Evolutionary conservation across 2,888 invertebrate genomes (phyloP).

Genomic region (Synanthedon tipuliformis): DNA sequence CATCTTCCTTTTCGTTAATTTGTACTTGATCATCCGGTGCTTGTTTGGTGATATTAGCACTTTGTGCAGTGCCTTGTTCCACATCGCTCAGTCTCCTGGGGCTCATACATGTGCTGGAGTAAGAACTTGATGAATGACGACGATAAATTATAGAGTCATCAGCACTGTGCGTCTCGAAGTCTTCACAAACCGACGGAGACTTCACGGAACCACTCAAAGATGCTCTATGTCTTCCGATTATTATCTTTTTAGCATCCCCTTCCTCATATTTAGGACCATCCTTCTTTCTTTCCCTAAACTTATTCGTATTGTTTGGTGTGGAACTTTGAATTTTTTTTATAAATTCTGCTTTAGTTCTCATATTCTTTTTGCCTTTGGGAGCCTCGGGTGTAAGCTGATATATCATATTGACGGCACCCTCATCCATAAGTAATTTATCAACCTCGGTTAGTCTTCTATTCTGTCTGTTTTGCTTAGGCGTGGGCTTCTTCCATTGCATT

Average conservation of each 20-base stretch:
- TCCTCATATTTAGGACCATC: slow-evolving; percentile 39
- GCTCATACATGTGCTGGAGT: slow-evolving; percentile 78
- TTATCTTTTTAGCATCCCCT: slow-evolving; percentile 42
- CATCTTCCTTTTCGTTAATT: slow-evolving; percentile 7
- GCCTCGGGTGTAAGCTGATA: slow-evolving; percentile 78
- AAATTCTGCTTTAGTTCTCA: slow-evolving; percentile 69
- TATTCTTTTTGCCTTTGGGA: slow-evolving; percentile 58
- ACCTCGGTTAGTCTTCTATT: slow-evolving; percentile 76
- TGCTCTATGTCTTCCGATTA: slow-evolving; percentile 41
- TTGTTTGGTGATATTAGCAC: slow-evolving; percentile 16
- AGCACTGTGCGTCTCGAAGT: slow-evolving; percentile 73
- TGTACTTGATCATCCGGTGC: slow-evolving; percentile 12
- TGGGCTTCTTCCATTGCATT: slow-evolving; percentile 58
- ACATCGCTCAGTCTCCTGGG: slow-evolving; percentile 71
- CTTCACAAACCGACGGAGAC: slow-evolving; percentile 72
- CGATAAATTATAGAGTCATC: slow-evolving; percentile 85
- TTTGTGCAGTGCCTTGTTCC: slow-evolving; percentile 28
- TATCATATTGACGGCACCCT: slow-evolving; percentile 88
- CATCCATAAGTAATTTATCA: slow-evolving; percentile 83
- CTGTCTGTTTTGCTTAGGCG: slow-evolving; percentile 56
- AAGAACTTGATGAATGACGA: slow-evolving; percentile 85
- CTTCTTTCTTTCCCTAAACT: slow-evolving; percentile 66
- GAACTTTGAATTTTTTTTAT: slow-evolving; percentile 72
- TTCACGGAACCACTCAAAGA: slow-evolving; percentile 51
- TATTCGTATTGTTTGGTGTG: slow-evolving; percentile 42